Evolutionary conservation across 2,888 invertebrate species (phyloP), one percentile per base, ranked within the genome.

Genomic region (Elegia similella): DNA sequence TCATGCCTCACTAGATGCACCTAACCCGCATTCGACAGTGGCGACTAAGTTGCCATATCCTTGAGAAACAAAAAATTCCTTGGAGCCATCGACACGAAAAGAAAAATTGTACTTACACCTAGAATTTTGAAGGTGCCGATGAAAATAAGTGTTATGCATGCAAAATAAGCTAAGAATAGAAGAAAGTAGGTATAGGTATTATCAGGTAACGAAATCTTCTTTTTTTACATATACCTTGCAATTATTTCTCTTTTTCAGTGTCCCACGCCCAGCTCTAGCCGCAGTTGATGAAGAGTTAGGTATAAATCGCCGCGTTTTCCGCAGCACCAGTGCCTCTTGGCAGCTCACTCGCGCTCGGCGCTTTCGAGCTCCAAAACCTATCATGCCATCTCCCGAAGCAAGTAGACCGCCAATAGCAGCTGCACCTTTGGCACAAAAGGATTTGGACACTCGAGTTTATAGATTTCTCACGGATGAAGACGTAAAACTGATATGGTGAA

Each of bases 271-370:
- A 13, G 65, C 77, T 7, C 70, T 84, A 1, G 72, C 78, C n/a
- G 77, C 77, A 1, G 70, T 82, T 1, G 85, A 86, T 53, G 78
- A 78, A 60, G 78, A 80, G 15, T 62, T 67, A 17, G 77, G 76
- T 1, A 42, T 75, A 13, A 66, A 74, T 2, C 70, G 72, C 58
- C 74, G 81, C 2, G 68, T 78, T 13, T 75, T 86, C 61, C 81
- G 84, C 29, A 86, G 78, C 64, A 76, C 75, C 1, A 83, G 83
- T 59, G 73, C 86, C 6, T 61, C 84, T 7, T 91, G 90, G 90
- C 89, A 88, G 58, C 70, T 90, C 16, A 88, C 80, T 0, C 75
- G 91, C 13, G 91, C 91, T 10, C 82, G 91, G 7, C 80, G 83
- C 7, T 83, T 88, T 60, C 81, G 87, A 47, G 64, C 70, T 12